Base-by-base conservation (phyloP, 2,888 invertebrate species). In the Tortricodes alternella region DNA sequence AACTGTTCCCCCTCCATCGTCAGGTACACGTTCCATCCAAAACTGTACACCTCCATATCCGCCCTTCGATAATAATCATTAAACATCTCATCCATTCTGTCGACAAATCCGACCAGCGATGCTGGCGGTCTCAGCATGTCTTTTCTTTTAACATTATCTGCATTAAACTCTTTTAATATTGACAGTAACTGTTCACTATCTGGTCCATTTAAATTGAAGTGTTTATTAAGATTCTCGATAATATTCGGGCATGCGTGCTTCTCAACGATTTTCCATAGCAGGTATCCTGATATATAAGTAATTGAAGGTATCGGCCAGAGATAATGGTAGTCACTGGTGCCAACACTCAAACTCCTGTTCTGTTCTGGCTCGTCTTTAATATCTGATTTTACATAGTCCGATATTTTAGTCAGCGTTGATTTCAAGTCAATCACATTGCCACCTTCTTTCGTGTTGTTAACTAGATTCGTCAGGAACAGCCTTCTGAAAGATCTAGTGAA, bases 401-500 rank as follows among this genome's bases (percentile, higher is more conserved):
- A 39, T 34, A 55, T 41, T 9, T 41, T 55, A 19, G 13, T 9
- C 1, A 55, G 34, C 4, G 48, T 48, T 1, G 19, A 18, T 9
- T 48, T 48, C 9, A 55, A 13, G 18, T 55, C 53, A n/a, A 32
- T 3, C 5, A 35, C 53, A 2, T 24, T 34, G 1, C 37, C 41
- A 2, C 48, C 53, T 9, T 41, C 32, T 19, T 35, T 34, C 5
- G 15, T 7, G n/a, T 34, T 39, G 3, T 18, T 11, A 3, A 27
- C 41, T 2, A 41, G 38, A 46, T 35, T 35, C 8, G 15, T 15
- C 1, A 48, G 13, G 15, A 55, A 55, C 8, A 48, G 32, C 13
- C 48, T 34, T 11, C 34, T 29, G 53, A 55, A 55, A 3, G 39
- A 39, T 6, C 53, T 39, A 7, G 48, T 19, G 15, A 55, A 55